Evolutionary conservation across 2,113 vertebrate species (phyloP).

Genomic region (Chauna torquata): DNA sequence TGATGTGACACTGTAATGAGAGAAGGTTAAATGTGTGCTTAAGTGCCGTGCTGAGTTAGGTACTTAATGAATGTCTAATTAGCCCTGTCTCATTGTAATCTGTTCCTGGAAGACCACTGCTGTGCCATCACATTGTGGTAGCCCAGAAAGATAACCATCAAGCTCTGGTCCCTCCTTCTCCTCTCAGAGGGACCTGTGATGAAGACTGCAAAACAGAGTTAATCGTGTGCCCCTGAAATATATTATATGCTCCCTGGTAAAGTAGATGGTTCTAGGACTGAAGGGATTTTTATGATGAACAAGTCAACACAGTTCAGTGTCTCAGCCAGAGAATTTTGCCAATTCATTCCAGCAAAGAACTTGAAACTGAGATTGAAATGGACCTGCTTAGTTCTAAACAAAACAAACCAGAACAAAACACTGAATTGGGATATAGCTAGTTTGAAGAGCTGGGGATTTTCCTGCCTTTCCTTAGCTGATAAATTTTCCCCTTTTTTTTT

Average conservation of each 20-base stretch:
- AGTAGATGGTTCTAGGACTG: neutral
- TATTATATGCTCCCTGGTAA: neutral
- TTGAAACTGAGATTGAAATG: neutral
- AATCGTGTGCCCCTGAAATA: neutral
- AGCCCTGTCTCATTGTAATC: neutral
- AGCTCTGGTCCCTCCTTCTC: neutral
- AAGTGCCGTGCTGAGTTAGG: conserved; percentile 51
- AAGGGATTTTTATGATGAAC: neutral
- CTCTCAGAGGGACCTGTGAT: neutral
- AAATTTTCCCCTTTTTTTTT: no score
- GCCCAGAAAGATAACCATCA: neutral
- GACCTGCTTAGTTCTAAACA: neutral
- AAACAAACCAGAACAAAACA: neutral
- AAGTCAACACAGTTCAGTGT: neutral
- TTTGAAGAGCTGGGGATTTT: neutral
- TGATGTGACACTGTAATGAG: conserved; percentile 26
- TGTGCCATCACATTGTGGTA: neutral
- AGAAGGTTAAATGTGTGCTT: conserved; percentile 43
- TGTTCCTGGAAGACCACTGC: neutral
- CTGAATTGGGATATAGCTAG: neutral
- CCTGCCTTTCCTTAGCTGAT: neutral
- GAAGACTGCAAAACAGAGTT: neutral
- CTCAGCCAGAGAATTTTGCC: neutral
- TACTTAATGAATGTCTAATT: conserved; percentile 41
- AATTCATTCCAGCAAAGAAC: neutral